Percentiles rank a stretch among this genome's conserved stretches.
Conservation (phyloP, 2,797 vertebrate genomes). For the Scolopax bukidnonensis region DNA sequence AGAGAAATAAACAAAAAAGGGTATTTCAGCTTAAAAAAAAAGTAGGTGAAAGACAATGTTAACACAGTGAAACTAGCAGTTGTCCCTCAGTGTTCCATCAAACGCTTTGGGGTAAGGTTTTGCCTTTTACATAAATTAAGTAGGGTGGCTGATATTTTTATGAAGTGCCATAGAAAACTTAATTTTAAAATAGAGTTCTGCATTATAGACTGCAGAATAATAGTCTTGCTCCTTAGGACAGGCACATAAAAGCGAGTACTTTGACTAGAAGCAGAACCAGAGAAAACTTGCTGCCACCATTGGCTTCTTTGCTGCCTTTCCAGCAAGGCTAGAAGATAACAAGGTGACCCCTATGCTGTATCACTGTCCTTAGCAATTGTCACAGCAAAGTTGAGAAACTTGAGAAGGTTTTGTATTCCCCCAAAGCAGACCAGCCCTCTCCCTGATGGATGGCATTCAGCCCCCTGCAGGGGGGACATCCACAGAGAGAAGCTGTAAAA, state of each 20-base stretch:
- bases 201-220: not conserved
- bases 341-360: not conserved
- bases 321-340: not conserved
- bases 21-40: not conserved
- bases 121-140: not conserved
- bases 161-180: not conserved
- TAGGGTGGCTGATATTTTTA: not conserved
- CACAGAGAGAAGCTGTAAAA: accelerated
- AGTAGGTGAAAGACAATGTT: not conserved
- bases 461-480: accelerated
- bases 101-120: not conserved
- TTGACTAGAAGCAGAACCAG: not conserved
- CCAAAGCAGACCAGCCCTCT: not conserved
- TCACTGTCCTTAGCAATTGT: not conserved
- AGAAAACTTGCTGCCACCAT: not conserved
- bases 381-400: not conserved
- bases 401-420: not conserved
- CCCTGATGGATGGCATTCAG: not conserved
- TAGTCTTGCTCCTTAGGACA: not conserved
- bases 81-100: not conserved
- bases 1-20: not conserved
- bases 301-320: not conserved
- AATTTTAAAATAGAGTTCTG: not conserved
- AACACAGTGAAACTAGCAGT: not conserved
- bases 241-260: not conserved